phyloP scores from a whole-genome alignment of 2,113 vertebrate species.

The Tonatia bakeri region DNA sequence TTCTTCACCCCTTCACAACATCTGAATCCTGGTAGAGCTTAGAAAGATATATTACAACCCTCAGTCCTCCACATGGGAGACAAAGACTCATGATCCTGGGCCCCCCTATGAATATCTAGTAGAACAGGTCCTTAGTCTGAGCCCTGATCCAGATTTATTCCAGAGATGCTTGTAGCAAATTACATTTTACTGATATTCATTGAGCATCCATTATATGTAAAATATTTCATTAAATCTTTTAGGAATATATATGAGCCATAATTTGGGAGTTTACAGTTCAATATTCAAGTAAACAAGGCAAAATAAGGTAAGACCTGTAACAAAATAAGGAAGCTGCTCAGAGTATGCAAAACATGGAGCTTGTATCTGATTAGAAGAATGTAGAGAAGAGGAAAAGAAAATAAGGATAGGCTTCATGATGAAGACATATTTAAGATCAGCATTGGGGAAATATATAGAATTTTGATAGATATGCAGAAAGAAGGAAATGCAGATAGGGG shows the following conservation, averaged over 20 bases:
- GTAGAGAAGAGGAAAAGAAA: background rate
- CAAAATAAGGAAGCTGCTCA: background rate
- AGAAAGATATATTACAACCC: background rate
- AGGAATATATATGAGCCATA: background rate
- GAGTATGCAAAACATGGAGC: background rate
- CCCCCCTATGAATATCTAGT: background rate
- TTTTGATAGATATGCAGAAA: background rate
- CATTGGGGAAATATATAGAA: background rate
- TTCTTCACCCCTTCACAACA: background rate
- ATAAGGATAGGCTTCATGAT: background rate
- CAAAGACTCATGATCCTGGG: background rate
- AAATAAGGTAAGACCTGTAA: background rate
- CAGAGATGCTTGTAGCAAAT: background rate
- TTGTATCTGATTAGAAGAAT: background rate
- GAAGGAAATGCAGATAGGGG: background rate
- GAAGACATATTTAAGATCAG: background rate
- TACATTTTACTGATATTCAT: background rate
- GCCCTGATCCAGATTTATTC: background rate
- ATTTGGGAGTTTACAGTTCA: background rate
- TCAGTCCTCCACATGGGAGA: background rate
- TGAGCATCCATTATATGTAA: background rate
- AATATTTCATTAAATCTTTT: slow-evolving; percentile 25
- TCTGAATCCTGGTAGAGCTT: background rate
- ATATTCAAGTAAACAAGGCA: background rate
- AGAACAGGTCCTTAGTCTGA: background rate